phyloP scores from a whole-genome alignment of 2,113 vertebrate genomes.

The Leptobrachium leishanense region DNA sequence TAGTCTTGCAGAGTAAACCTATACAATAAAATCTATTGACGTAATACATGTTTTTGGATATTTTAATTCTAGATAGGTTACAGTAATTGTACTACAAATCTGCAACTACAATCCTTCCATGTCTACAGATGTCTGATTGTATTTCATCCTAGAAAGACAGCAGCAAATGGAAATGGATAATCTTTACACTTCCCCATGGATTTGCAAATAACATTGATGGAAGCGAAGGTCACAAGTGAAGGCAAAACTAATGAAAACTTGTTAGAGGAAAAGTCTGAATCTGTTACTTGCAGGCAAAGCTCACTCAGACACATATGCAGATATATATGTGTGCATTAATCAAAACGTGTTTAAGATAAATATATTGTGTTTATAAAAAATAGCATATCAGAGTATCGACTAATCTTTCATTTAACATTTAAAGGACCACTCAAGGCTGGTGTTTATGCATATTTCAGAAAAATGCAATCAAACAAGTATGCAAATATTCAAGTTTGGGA shows the following conservation, averaged over 20 bases:
- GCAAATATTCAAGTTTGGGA: too few species aligned
- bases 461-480: too few species aligned
- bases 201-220: constrained; percentile 20
- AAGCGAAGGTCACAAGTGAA: constrained; percentile 13
- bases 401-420: too few species aligned
- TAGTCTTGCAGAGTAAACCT: not conserved
- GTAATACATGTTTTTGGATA: not conserved
- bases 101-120: not conserved
- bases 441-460: too few species aligned
- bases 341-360: too few species aligned
- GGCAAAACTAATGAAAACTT: constrained; percentile 2
- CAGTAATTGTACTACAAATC: not conserved
- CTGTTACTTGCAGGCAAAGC: constrained; percentile 2
- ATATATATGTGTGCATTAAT: not conserved
- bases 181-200: constrained; percentile 27
- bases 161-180: constrained; percentile 26
- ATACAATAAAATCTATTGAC: constrained; percentile 3
- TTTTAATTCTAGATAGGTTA: not conserved
- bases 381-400: too few species aligned
- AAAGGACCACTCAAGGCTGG: too few species aligned
- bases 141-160: constrained; percentile 11
- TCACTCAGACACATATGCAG: not conserved
- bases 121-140: constrained; percentile 13
- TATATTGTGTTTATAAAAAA: too few species aligned
- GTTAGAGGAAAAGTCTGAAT: constrained; percentile 11